Evolutionary conservation across 2,113 vertebrate species (phyloP).

Genomic region (Athene cunicularia): DNA sequence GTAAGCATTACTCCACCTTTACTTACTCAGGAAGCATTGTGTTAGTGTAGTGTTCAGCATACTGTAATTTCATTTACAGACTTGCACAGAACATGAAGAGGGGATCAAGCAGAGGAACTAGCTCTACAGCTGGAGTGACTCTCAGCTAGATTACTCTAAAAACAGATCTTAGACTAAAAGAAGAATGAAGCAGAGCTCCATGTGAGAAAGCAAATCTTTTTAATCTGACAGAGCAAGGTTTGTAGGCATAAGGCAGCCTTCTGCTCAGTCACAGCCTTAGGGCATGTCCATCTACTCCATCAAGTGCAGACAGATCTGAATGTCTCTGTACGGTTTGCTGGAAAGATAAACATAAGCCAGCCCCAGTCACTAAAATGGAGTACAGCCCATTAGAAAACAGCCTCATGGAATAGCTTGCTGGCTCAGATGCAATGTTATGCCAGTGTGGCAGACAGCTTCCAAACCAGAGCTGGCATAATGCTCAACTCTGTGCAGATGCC

Average conservation of each 20-base stretch:
- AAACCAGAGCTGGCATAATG: fast-evolving
- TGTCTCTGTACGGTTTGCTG: neutral
- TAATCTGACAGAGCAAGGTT: neutral
- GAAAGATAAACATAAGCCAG: neutral
- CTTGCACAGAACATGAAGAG: neutral
- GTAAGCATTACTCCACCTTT: neutral
- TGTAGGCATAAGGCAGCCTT: neutral
- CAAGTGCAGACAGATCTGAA: neutral
- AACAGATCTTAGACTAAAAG: neutral
- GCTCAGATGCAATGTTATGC: neutral
- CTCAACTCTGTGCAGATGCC: neutral
- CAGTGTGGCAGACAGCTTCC: neutral
- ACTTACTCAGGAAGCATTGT: neutral
- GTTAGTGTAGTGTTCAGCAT: neutral
- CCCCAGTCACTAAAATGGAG: neutral
- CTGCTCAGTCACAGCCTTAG: neutral
- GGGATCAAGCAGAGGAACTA: neutral
- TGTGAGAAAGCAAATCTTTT: neutral
- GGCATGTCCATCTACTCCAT: neutral
- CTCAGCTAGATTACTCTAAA: neutral
- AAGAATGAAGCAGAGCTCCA: neutral
- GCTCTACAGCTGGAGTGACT: neutral
- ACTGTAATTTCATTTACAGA: neutral
- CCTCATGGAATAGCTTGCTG: neutral
- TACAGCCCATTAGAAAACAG: neutral